A percentile compares a stretch with the other conserved stretches of the same genome.
Conservation (phyloP, 2,888 invertebrate genomes). For the Onthophagus sagittarius region DNA sequence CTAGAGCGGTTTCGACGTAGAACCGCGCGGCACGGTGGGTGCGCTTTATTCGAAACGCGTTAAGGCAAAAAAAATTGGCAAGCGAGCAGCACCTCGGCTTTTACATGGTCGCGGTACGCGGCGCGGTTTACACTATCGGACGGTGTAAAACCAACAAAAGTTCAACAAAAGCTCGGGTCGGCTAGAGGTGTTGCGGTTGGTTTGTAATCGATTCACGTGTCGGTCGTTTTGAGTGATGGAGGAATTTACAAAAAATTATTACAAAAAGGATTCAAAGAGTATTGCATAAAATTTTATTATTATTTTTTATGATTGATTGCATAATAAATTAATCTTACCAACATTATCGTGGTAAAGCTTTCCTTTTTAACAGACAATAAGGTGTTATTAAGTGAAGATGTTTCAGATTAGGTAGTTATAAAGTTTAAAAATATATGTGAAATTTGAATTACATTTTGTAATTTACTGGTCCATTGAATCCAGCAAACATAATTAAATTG, state of each 20-base stretch:
- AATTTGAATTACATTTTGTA: no score
- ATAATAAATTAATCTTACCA: no score
- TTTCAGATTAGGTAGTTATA: no score
- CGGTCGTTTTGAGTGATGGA: background rate
- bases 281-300: no score
- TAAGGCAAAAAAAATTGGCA: conserved; percentile 1
- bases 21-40: background rate
- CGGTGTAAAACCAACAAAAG: conserved; percentile 1
- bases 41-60: conserved; percentile 15
- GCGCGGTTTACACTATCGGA: background rate
- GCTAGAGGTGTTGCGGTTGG: background rate
- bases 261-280: no score
- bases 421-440: no score
- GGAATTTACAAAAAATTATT: background rate
- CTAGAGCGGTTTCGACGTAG: background rate
- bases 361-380: no score
- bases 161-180: background rate
- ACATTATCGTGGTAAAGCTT: no score
- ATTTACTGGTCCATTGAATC: no score
- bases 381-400: no score
- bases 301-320: no score
- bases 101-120: background rate
- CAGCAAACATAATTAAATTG: no score
- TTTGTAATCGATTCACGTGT: background rate
- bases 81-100: background rate